Evolutionary conservation across 2,888 invertebrate species (phyloP), one percentile per base, ranked within the genome.

Genomic region (Belgica antarctica): DNA sequence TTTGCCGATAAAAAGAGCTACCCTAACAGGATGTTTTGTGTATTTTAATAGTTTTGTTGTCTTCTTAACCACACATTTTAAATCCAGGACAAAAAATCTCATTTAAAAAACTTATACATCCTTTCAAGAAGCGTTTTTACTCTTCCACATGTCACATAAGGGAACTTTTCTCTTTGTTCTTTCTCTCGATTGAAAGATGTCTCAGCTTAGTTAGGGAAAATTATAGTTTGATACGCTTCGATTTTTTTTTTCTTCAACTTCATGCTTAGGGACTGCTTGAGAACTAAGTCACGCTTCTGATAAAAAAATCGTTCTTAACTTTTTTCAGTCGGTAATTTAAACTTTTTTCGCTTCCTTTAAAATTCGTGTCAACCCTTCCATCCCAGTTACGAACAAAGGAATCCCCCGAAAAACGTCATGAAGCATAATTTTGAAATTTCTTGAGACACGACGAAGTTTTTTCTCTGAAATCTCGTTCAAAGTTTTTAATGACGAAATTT

Each of bases 21-120:
- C 41, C n/a, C 10, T 10, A 15, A 41, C 52, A 52, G 52, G 52
- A 52, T 66, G 65, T 66, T 66, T 66, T 66, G n/a, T n/a, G n/a
- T 28, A 66, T 66, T 66, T 52, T 52, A 52, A 52, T 52, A 17
- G 52, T 22, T 52, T 19, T 52, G 52, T 52, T 52, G n/a, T 52
- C 52, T 52, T 52, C 17, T 52, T 52, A 41, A 15, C 41, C n/a
- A 31, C 34, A 31, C 34, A 12, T 12, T 31, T 5, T 31, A 31
- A 31, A 8, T 8, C 7, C 34, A 8, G 34, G 52, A 52, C 17
- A 22, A 41, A 52, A 52, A 52, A 52, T 22, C 52, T 22, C 52
- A 41, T 41, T 3, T 7, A 31, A 31, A 52, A 17, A 52, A 52
- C 22, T 52, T 52, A 52, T 19, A 52, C 52, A 52, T 52, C 52